Evolutionary conservation across 1,140 invertebrate genomes (phyloP).

Genomic region (Ylistrum balloti): DNA sequence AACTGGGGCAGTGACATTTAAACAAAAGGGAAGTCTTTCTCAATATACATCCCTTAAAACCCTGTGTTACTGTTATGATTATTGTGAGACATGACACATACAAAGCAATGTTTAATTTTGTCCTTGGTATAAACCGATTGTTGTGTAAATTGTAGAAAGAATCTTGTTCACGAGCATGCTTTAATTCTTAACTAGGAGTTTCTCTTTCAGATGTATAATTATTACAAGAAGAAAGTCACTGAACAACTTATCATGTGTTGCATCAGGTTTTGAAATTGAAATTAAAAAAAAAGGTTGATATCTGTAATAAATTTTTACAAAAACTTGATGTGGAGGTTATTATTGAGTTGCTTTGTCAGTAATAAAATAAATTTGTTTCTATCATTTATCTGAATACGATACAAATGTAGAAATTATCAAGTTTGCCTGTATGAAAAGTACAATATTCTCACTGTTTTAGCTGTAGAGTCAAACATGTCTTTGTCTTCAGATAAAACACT

Average conservation of each 20-base stretch:
- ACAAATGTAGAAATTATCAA: neutral
- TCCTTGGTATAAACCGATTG: no score
- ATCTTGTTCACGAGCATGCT: no score
- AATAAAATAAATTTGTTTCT: neutral
- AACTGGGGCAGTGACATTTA: no score
- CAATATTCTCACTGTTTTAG: neutral
- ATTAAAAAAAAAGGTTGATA: neutral
- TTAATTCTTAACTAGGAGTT: no score
- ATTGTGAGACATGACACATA: no score
- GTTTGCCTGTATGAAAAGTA: neutral
- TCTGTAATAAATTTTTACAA: neutral
- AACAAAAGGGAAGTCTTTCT: no score
- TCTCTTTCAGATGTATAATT: neutral
- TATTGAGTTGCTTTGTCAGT: neutral
- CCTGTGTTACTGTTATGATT: no score
- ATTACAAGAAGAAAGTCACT: neutral
- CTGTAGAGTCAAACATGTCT: neutral
- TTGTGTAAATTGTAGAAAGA: no score
- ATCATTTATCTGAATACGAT: neutral
- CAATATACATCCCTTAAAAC: no score
- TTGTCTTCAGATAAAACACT: neutral
- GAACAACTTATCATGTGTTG: neutral
- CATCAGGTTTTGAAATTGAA: neutral
- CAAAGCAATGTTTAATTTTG: no score
- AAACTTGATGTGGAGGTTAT: neutral